These are phyloP conservation scores for Myxocyprinus asiaticus DNA, from an alignment of 2,113 vertebrate species.

Conservation along the genomic window DNA sequence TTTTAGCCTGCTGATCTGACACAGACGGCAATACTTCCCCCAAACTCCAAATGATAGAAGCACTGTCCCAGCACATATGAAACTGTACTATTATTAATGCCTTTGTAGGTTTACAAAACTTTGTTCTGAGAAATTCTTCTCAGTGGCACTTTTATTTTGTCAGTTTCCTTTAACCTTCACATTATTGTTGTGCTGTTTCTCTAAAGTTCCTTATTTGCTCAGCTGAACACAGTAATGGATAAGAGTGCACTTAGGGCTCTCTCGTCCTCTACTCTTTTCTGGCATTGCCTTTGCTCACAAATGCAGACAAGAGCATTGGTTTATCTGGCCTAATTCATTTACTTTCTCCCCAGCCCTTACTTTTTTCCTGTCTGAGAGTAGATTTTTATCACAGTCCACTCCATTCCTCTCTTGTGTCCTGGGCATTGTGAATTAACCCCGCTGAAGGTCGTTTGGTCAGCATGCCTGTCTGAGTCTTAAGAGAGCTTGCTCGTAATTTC, in stretches of 20 bases:
- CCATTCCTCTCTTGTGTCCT: constrained; percentile 24
- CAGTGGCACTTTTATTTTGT: constrained; percentile 9
- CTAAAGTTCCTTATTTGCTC: constrained; percentile 21
- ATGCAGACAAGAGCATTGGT: constrained; percentile 27
- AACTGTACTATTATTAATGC: constrained; percentile 16
- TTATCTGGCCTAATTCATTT: constrained; percentile 46
- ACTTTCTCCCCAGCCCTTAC: constrained; percentile 23
- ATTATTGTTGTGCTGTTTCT: constrained; percentile 25
- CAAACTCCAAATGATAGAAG: not conserved
- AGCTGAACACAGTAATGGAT: constrained; percentile 22
- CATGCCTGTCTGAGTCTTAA: constrained; percentile 18
- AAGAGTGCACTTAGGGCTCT: constrained; percentile 31
- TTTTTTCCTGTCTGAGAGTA: not conserved
- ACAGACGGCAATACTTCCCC: too few species aligned
- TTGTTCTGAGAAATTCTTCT: constrained; percentile 7
- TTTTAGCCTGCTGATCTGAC: not conserved
- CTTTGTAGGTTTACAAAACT: constrained; percentile 19
- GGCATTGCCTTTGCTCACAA: constrained; percentile 22
- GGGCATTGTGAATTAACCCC: constrained; percentile 31
- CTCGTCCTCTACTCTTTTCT: constrained; percentile 14
- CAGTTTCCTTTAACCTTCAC: constrained; percentile 41
- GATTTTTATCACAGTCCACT: constrained; percentile 24
- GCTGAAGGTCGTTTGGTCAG: constrained; percentile 39
- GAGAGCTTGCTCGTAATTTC: constrained; percentile 8
- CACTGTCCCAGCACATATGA: too few species aligned